Conservation (phyloP, 2,113 vertebrate genomes). For the Neodon shergylaensis region DNA sequence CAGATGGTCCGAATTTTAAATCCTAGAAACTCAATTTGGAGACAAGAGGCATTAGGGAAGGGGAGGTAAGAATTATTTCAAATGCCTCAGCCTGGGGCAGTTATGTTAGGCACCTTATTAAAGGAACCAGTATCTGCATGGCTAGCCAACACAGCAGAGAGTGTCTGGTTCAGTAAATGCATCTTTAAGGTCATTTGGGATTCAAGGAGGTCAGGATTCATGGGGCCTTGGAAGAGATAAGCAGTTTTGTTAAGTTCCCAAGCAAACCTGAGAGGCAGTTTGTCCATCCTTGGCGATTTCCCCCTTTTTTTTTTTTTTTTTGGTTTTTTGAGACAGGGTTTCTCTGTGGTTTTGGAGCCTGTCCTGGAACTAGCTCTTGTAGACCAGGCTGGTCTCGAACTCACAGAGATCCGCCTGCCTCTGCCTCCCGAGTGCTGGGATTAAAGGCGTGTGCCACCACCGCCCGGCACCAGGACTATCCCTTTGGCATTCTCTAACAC, state of each 20-base stretch:
- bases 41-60: not conserved
- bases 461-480: too few species aligned
- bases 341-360: too few species aligned
- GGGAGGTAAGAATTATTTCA: not conserved
- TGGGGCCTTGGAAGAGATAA: not conserved
- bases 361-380: too few species aligned
- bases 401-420: too few species aligned
- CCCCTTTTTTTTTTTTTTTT: too few species aligned
- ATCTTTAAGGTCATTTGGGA: not conserved
- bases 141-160: not conserved
- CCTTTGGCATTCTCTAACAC: not conserved
- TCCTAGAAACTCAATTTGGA: not conserved
- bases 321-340: too few species aligned
- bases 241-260: not conserved
- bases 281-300: not conserved
- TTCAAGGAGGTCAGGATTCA: not conserved
- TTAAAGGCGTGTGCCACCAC: too few species aligned
- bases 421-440: too few species aligned
- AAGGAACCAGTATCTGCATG: not conserved
- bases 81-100: not conserved
- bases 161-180: not conserved
- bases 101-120: not conserved
- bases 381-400: too few species aligned
- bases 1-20: slow-evolving; percentile 56
- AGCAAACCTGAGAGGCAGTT: not conserved